Conservation (phyloP, 2,888 invertebrate species). For the Steinernema hermaphroditum region DNA sequence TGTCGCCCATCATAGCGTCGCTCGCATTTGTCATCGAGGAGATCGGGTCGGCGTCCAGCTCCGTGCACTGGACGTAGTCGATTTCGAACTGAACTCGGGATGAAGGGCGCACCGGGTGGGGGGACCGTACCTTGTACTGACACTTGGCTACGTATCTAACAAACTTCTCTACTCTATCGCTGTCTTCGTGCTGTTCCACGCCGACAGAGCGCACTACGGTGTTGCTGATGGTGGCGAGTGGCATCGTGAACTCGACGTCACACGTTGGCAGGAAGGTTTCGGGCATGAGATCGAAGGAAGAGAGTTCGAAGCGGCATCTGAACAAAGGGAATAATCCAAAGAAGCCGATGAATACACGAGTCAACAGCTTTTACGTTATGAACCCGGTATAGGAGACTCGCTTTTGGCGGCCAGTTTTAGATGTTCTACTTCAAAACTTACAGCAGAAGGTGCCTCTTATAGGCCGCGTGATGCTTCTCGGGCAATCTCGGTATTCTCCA, state of each 20-base stretch:
- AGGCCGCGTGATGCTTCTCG: constrained; percentile 98
- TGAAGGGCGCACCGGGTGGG: not conserved
- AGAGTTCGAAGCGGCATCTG: constrained; percentile 79
- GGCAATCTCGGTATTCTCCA: constrained; percentile 97
- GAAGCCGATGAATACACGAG: too few species aligned
- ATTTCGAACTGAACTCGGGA: constrained; percentile 61
- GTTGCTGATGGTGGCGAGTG: constrained; percentile 88
- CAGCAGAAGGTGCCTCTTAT: constrained; percentile 90
- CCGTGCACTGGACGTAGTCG: constrained; percentile 65
- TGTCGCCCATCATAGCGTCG: constrained; percentile 44
- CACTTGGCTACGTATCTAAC: constrained; percentile 92
- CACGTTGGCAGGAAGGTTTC: constrained; percentile 85
- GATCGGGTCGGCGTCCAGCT: constrained; percentile 57
- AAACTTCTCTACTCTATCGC: constrained; percentile 94
- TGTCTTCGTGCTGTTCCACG: constrained; percentile 69
- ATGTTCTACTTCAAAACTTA: too few species aligned
- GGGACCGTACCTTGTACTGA: constrained; percentile 75
- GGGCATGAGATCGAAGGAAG: constrained; percentile 95
- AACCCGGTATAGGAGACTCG: too few species aligned
- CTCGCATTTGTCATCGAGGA: constrained; percentile 43
- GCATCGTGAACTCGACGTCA: constrained; percentile 95
- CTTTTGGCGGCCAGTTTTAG: too few species aligned
- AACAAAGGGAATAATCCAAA: constrained; percentile 10
- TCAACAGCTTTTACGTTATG: too few species aligned
- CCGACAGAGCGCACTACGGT: constrained; percentile 86